Percentiles rank a stretch among this genome's conserved stretches.
Evolutionary conservation across 1,140 invertebrate species (phyloP).

Genomic region (Hesperophylax magnus): DNA sequence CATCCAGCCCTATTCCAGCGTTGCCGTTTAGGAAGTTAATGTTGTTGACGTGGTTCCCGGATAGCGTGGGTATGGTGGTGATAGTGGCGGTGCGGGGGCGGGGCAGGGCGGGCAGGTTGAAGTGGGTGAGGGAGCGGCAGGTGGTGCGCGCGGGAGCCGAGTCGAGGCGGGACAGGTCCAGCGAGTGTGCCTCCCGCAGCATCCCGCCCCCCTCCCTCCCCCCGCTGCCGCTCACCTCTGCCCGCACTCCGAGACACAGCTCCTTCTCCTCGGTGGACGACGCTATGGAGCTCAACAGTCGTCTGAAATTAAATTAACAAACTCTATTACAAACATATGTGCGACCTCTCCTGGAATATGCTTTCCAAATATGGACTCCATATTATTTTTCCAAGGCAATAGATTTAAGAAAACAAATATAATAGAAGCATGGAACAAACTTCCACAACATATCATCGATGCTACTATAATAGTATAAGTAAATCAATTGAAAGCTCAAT

Average conservation of each 20-base stretch:
- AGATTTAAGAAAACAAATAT: no score
- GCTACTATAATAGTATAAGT: no score
- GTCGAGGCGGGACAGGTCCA: constrained; percentile 62
- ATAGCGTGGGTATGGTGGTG: constrained; percentile 63
- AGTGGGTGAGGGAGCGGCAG: constrained; percentile 65
- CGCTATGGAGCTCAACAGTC: constrained; percentile 67
- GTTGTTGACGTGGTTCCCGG: constrained; percentile 59
- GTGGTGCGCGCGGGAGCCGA: constrained; percentile 61
- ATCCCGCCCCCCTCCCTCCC: constrained; percentile 24
- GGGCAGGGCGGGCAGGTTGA: constrained; percentile 58
- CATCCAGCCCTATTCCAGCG: constrained; percentile 69
- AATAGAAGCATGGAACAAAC: no score
- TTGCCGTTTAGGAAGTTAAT: constrained; percentile 64
- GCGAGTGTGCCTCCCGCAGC: constrained; percentile 63
- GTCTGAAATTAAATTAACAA: constrained; percentile 58
- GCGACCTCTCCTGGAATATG: no score
- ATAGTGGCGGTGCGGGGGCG: constrained; percentile 62
- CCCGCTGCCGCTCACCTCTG: constrained; percentile 54
- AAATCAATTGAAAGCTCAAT: no score
- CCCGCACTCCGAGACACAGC: constrained; percentile 27
- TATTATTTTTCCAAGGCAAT: no score
- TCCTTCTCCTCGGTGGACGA: constrained; percentile 62
- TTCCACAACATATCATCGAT: no score
- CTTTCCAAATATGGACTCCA: no score
- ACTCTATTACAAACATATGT: background rate